phyloP scores from a whole-genome alignment of 2,888 invertebrate species.

The Dinocampus coccinellae region DNA sequence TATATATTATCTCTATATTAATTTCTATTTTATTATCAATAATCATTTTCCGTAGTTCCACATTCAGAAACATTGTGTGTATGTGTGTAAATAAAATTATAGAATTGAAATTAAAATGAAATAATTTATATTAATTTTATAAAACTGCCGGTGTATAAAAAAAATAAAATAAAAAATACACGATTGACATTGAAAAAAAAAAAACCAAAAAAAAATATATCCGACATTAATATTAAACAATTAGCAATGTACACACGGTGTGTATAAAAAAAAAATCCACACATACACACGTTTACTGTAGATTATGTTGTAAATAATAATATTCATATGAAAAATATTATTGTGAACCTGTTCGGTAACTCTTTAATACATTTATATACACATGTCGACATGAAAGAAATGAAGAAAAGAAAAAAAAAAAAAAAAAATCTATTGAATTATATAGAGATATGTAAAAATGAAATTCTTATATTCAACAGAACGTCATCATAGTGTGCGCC shows the following conservation, averaged over 20 bases:
- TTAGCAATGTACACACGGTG: background rate
- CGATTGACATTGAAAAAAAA: background rate
- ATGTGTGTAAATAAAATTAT: too few species aligned
- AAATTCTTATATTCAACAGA: slow-evolving; percentile 21
- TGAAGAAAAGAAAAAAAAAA: too few species aligned
- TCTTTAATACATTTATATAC: slow-evolving; percentile 20
- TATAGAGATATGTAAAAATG: slow-evolving; percentile 20
- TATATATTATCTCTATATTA: slow-evolving; percentile 1
- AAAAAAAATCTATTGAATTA: slow-evolving; percentile 20
- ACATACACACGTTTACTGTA: background rate
- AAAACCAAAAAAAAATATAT: background rate
- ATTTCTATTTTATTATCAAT: background rate
- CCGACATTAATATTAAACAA: background rate
- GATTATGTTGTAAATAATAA: slow-evolving; percentile 2
- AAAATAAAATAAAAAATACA: too few species aligned
- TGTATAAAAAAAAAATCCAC: background rate
- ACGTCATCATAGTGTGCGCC: slow-evolving; percentile 15
- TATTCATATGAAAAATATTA: slow-evolving; percentile 11
- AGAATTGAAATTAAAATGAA: too few species aligned
- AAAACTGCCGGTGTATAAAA: background rate
- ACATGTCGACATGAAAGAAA: background rate
- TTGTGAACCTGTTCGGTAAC: slow-evolving; percentile 31
- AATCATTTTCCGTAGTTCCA: slow-evolving; percentile 1
- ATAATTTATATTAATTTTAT: background rate
- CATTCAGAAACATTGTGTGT: too few species aligned